Evolutionary conservation across 92 coral and sea anemone species (phyloP).

Genomic region (Umimayanthus chanpuru): DNA sequence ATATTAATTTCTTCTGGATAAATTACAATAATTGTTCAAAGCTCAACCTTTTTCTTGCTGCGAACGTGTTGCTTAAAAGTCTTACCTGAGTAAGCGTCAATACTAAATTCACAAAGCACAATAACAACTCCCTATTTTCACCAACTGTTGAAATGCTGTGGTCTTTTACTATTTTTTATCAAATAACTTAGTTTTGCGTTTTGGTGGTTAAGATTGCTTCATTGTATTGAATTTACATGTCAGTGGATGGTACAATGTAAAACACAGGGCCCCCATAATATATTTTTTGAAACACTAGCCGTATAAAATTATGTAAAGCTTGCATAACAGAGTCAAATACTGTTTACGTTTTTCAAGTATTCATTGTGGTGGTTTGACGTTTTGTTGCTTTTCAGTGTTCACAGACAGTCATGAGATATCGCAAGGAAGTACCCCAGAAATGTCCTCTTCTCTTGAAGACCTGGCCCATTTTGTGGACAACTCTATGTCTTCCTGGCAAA

Average conservation of each 20-base stretch:
- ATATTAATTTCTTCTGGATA: no score
- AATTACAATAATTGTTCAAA: no score
- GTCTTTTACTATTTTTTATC: no score
- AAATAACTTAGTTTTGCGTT: no score
- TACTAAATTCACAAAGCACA: no score
- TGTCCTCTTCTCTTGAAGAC: conserved; percentile 70
- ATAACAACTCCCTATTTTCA: no score
- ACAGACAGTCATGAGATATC: conserved; percentile 25
- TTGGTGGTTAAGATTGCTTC: not conserved
- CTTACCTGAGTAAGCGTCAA: no score
- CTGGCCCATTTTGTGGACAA: conserved; percentile 68
- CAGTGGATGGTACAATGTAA: not conserved
- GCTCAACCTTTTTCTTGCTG: no score
- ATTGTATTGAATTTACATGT: not conserved
- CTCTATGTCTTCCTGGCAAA: conserved; percentile 82
- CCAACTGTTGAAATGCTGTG: no score
- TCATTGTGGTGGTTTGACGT: not conserved
- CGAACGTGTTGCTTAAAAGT: no score
- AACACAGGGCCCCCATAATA: no score
- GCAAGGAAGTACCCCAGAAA: conserved; percentile 73
- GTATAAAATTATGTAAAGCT: not conserved
- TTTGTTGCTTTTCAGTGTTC: conserved; percentile 13
- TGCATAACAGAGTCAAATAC: not conserved
- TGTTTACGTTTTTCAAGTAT: conserved; percentile 21
- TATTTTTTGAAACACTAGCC: no score